These are phyloP conservation scores for Dipodomys stephensi DNA, from an alignment of 2,113 vertebrate species.

Conservation along the genomic window DNA sequence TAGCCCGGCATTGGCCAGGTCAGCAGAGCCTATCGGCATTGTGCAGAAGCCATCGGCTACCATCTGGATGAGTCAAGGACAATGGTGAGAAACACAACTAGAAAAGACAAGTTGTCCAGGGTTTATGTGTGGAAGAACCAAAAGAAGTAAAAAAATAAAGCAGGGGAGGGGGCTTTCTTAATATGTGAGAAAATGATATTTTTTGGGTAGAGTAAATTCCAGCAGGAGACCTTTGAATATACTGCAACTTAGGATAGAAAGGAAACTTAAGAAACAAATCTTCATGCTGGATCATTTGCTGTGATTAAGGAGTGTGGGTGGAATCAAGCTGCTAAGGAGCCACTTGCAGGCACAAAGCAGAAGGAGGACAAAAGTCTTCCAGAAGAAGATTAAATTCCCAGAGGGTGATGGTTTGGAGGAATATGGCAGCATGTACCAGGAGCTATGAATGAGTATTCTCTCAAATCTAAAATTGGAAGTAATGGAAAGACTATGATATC, in stretches of 20 bases:
- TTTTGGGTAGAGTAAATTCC: not conserved
- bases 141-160: not conserved
- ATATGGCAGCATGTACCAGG: not conserved
- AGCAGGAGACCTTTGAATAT: not conserved
- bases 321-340: not conserved
- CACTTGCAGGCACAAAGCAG: not conserved
- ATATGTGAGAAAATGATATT: not conserved
- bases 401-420: not conserved
- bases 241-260: not conserved
- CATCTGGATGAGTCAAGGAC: no score
- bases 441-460: not conserved
- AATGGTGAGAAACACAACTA: not conserved
- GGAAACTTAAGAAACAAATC: not conserved
- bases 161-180: not conserved
- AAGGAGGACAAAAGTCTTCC: not conserved
- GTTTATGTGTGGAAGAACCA: not conserved
- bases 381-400: not conserved
- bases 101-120: not conserved
- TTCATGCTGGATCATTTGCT: not conserved
- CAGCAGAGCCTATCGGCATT: accelerated
- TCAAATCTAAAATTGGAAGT: not conserved
- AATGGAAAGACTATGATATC: not conserved
- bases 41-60: accelerated
- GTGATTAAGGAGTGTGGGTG: not conserved
- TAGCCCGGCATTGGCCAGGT: not conserved